Evolutionary conservation across 2,113 vertebrate genomes (phyloP).

Genomic region (Caretta caretta): DNA sequence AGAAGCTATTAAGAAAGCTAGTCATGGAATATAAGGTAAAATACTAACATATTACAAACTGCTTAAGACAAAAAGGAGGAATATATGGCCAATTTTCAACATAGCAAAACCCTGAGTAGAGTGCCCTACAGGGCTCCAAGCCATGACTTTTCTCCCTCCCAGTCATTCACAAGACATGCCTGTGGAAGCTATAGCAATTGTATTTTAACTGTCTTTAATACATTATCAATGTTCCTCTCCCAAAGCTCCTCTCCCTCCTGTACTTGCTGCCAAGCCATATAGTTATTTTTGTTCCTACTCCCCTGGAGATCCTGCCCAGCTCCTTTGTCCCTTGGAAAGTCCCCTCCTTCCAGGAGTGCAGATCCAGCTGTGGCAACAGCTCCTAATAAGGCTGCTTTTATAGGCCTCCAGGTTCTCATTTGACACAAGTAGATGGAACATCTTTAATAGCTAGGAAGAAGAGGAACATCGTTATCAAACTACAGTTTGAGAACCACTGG

Average conservation of each 20-base stretch:
- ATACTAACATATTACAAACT: too few relatives aligned
- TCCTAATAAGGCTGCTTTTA: neutral
- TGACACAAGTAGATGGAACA: neutral
- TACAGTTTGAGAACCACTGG: neutral
- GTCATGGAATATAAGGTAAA: too few relatives aligned
- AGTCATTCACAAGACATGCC: neutral
- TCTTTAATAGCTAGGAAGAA: neutral
- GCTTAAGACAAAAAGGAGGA: too few relatives aligned
- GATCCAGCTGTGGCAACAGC: neutral
- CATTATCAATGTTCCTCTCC: neutral
- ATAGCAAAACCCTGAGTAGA: neutral
- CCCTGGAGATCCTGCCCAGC: neutral
- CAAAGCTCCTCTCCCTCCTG: neutral
- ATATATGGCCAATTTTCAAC: neutral
- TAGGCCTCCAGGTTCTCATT: neutral
- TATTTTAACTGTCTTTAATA: too few relatives aligned
- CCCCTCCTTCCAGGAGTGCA: neutral
- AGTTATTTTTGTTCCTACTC: neutral
- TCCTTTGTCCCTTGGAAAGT: neutral
- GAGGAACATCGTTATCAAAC: neutral
- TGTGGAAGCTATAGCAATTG: neutral
- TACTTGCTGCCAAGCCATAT: rapidly evolving
- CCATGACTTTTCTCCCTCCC: neutral
- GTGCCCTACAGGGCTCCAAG: neutral
- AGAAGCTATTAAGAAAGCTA: neutral